Base-by-base conservation (phyloP, 1,140 invertebrate species). In the Drosophila pruinosa region DNA sequence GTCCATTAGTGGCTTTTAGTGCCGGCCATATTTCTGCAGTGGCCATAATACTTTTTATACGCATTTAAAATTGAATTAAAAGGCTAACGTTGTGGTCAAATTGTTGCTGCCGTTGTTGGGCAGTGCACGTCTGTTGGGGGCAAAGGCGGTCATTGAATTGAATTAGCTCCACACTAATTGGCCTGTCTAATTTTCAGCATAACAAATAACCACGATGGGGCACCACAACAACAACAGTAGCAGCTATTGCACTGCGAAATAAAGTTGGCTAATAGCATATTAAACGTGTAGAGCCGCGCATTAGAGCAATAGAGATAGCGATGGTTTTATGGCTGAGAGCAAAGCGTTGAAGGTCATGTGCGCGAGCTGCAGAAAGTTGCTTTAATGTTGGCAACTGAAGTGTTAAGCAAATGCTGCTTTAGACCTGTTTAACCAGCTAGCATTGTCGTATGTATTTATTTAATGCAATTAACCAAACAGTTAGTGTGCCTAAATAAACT, bases 161-260 rank as follows among this genome's bases (percentile, higher is more conserved):
- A 80, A 86, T 85, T 75, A 86, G 56, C 63, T 56, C 28, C 53
- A 53, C 72, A 64, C 80, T 85, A 80, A 85, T 86, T 85, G 80
- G 57, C 69, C 59, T 21, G 64, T 59, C 77, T 74, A 85, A 86
- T 85, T 79, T 76, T 67, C 48, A 72, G 75, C 72, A 79, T 43
- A 86, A 76, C 80, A 76, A 86, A 83, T 75, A 86, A 67, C 81
- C 81, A 36, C 59, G 62, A 26, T 52, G 61, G 71, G 22, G 4
- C 17, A 47, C 41, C 48, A 53, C 36, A 76, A 63, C 36, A 48
- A 47, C 38, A 54, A 24, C 19, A 26, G 21, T 15, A 52, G 0
- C 36, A 62, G 19, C 26, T 22, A 50, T 24, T 31, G 47, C 26
- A 22, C 14, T 15, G n/a, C 21, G 15, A 54, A 75, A 56, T 63